Base-by-base conservation (phyloP, 2,888 invertebrate species). In the Calephelis perditalis region DNA sequence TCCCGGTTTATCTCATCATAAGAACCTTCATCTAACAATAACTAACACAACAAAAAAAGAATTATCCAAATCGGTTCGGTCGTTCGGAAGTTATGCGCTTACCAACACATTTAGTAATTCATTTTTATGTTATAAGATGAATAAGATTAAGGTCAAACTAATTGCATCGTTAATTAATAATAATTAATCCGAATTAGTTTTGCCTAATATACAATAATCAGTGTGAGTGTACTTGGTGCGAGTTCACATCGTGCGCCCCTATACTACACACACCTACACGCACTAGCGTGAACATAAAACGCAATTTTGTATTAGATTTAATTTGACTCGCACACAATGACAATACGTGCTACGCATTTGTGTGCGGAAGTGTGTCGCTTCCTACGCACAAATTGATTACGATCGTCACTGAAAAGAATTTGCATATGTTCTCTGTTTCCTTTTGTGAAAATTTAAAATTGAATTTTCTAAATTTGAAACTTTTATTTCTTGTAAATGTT, bases 281-380 rank as follows among this genome's bases (percentile, higher is more conserved):
- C 79, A 81, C 85, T 82, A 85, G 81, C 84, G 79, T 72, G 81
- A 86, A 87, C 86, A 86, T 88, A 88, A 89, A 88, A 90, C 89
- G 90, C 88, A 89, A 89, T 89, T 90, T 89, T 88, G 89, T 90
- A 89, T 89, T 89, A 90, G 90, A 90, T 89, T 89, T 89, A 90
- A 90, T 90, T 89, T 88, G 89, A 79, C 77, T 76, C 79, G 74
- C 76, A 77, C 79, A 74, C 74, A 70, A 64, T 59, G 60, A 63
- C 64, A 61, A 62, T 58, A 49, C 61, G 58, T 61, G 62, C 61
- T 67, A 77, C 75, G 79, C 73, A 80, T 75, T 77, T 72, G 77
- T 70, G 76, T 73, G 77, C 79, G 78, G 77, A 78, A 78, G 78
- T 74, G 71, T 77, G 73, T 75, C 74, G 75, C 84, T 83, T 81